Evolutionary conservation across 1,140 invertebrate species (phyloP), one percentile per base, ranked within the genome.

Genomic region (Cheumatopsyche charites): DNA sequence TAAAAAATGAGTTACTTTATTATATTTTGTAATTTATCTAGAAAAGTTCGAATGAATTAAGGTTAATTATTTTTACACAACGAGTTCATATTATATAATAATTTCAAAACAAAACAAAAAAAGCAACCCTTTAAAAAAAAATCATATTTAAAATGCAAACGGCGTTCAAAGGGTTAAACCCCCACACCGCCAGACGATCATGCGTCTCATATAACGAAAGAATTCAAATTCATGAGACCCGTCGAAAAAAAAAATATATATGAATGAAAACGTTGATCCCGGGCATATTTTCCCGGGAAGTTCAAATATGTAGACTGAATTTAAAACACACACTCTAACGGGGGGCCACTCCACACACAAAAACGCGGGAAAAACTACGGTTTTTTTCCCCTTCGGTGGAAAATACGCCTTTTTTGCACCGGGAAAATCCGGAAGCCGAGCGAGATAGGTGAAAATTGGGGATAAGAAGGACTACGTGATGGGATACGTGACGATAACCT

Each of bases 401-500:
- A 6, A 42, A 6, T 42, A 6, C 12, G 41, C 41, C 12, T 42
- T 42, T 12, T 12, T 47, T 47, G 2, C 43, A 12, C 1, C 9
- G 55, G 55, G 25, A 58, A 58, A 58, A 58, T 58, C 55, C 55
- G 55, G 15, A 12, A 36, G 29, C 29, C 29, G 29, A 36, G 29
- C 29, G 29, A 17, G 55, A 23, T 58, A 12, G 19, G 55, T 58
- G 55, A 58, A 58, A 58, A 58, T 58, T 58, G 55, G 55, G 55
- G 55, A 58, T 58, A 58, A 58, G 55, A 58, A 58, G 21, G 55
- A 17, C 55, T 58, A 58, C 55, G 55, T 58, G 55, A 58, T 58
- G 55, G 55, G 55, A 58, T 58, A 58, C 55, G 55, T 58, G 55
- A 58, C 55, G 55, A 58, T 58, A 58, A 58, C 55, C 55, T 58